Percentiles rank a stretch among this genome's conserved stretches.
Conservation (phyloP, 1,140 invertebrate genomes). For the Mycetomoellerius zeteki region DNA sequence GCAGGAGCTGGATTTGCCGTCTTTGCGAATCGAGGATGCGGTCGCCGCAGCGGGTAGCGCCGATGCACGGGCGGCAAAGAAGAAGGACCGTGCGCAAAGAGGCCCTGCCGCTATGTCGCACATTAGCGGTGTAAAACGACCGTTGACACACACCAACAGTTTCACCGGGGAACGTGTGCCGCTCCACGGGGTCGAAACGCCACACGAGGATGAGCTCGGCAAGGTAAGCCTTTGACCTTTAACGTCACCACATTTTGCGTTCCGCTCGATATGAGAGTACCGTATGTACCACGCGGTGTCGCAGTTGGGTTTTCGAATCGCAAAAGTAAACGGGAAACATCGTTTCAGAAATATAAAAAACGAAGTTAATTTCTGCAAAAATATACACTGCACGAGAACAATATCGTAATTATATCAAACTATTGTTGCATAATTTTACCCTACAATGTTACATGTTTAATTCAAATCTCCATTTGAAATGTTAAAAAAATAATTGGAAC, state of each 20-base stretch:
- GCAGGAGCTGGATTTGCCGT: conserved; percentile 97
- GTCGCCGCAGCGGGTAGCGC: conserved; percentile 86
- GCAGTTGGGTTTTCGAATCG: neutral
- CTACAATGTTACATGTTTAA: neutral
- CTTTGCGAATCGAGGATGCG: conserved; percentile 93
- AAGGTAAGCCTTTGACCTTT: conserved; percentile 87
- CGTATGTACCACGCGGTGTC: neutral
- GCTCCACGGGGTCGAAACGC: conserved; percentile 96
- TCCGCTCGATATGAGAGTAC: too few species aligned
- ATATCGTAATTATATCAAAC: neutral
- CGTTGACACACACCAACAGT: conserved; percentile 95
- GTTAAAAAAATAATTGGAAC: neutral
- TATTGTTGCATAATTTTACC: neutral
- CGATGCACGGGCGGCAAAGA: conserved; percentile 86
- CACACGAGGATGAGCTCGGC: conserved; percentile 95
- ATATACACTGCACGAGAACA: neutral
- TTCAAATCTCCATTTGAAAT: neutral
- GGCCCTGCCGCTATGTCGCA: conserved; percentile 93
- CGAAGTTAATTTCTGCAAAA: neutral
- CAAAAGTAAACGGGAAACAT: neutral
- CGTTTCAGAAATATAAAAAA: neutral
- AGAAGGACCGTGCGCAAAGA: conserved; percentile 89
- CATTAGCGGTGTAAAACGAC: conserved; percentile 96
- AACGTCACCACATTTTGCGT: neutral
- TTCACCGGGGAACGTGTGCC: conserved; percentile 96